A percentile compares a stretch with the other conserved stretches of the same genome.
phyloP scores from a whole-genome alignment of 2,113 vertebrate genomes.

The Tragelaphus imberbis region DNA sequence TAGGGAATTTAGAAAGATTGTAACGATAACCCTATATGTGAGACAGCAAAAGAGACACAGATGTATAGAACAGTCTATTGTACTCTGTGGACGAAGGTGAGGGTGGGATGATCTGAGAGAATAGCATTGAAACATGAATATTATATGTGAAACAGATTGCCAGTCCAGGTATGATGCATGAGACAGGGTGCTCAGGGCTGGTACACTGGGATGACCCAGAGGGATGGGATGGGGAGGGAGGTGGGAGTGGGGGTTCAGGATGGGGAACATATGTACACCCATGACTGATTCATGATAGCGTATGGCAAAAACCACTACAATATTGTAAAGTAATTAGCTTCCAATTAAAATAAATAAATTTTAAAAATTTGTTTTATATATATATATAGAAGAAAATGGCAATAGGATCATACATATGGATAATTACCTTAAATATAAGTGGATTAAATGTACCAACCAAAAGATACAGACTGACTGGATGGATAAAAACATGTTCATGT shows the following conservation, averaged over 20 bases:
- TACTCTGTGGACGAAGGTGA: background rate
- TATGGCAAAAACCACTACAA: background rate
- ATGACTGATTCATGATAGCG: background rate
- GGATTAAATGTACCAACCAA: background rate
- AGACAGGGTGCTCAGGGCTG: background rate
- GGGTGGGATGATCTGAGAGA: background rate
- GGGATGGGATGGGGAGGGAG: background rate
- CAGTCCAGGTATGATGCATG: background rate
- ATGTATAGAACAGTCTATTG: background rate
- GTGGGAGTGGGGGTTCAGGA: background rate
- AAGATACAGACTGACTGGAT: background rate
- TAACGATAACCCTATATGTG: background rate
- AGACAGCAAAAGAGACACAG: background rate
- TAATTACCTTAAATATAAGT: background rate
- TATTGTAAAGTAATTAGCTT: background rate
- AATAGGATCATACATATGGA: background rate
- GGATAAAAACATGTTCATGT: background rate
- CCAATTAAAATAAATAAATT: background rate
- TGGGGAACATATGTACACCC: background rate
- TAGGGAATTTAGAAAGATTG: background rate
- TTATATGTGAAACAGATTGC: background rate
- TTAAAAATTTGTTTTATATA: background rate
- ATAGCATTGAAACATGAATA: background rate
- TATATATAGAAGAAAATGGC: background rate
- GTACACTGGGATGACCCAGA: background rate